Percentiles rank a stretch among this genome's conserved stretches.
These are phyloP conservation scores for Julus scanicus DNA, from an alignment of 2,888 invertebrate genomes.

Conservation along the genomic window DNA sequence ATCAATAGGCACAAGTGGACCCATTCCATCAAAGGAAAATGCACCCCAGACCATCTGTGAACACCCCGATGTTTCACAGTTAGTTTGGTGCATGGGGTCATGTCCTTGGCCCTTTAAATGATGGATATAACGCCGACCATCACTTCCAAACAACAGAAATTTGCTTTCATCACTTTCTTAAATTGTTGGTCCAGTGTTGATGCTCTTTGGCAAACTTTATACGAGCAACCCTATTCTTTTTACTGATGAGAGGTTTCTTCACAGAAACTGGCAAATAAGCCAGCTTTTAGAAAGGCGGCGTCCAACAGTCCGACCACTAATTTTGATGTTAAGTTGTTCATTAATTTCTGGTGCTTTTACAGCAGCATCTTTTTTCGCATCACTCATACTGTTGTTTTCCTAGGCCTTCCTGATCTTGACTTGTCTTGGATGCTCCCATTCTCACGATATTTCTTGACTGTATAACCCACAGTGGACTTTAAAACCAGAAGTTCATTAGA, in stretches of 20 bases:
- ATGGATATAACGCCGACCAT: conserved; percentile 1
- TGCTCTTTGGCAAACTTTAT: conserved; percentile 25
- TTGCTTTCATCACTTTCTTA: conserved; percentile 33
- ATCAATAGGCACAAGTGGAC: neutral
- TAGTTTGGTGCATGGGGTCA: neutral
- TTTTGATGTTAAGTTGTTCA: neutral
- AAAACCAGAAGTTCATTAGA: neutral
- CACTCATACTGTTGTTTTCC: conserved; percentile 1
- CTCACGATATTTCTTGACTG: neutral
- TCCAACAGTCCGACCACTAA: neutral
- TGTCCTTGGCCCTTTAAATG: neutral
- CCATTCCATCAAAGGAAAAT: conserved; percentile 26
- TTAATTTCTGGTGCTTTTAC: neutral
- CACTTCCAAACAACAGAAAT: conserved; percentile 10
- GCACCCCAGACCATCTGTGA: neutral
- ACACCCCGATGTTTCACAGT: conserved; percentile 17
- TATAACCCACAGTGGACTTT: neutral
- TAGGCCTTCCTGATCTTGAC: neutral
- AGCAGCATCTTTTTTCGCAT: conserved; percentile 24
- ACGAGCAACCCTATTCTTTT: neutral
- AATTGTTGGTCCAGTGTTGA: conserved; percentile 24
- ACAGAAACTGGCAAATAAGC: neutral
- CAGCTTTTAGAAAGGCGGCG: neutral
- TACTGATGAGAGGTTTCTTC: neutral
- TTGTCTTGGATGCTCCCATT: conserved; percentile 33